Percentiles rank a stretch among this genome's conserved stretches.
These are phyloP conservation scores for Rhamnusium bicolor DNA, from an alignment of 2,888 invertebrate species.

Conservation along the genomic window DNA sequence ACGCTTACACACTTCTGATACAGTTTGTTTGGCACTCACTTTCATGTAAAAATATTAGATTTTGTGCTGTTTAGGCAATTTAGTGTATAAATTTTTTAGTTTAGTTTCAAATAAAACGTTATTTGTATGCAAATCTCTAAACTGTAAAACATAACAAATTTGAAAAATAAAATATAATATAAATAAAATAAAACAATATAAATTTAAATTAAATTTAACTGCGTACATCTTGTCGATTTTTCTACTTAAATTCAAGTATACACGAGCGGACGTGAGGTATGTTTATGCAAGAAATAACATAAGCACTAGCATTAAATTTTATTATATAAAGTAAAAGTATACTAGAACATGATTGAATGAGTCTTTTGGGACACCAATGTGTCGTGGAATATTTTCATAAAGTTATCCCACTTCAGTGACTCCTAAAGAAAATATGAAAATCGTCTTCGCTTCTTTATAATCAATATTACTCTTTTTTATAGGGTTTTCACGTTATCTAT, in stretches of 20 bases:
- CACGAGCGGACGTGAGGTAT: neutral
- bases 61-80: no score
- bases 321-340: conserved; percentile 31
- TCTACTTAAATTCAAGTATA: conserved; percentile 1
- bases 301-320: conserved; percentile 24
- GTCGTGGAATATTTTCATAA: conserved; percentile 30
- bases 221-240: neutral
- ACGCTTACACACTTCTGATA: no score
- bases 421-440: conserved; percentile 30
- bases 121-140: no score
- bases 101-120: no score
- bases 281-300: conserved; percentile 24
- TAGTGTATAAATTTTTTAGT: no score
- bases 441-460: conserved; percentile 33
- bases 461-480: conserved; percentile 32
- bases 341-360: conserved; percentile 28
- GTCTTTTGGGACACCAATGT: conserved; percentile 25
- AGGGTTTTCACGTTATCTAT: conserved; percentile 24
- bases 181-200: no score
- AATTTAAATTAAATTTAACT: no score
- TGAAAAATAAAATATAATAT: no score
- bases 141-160: no score
- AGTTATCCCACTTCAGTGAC: conserved; percentile 32
- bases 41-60: no score
- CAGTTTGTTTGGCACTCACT: no score